Base-by-base conservation (phyloP, 2,113 vertebrate species). In the Ochotona princeps region DNA sequence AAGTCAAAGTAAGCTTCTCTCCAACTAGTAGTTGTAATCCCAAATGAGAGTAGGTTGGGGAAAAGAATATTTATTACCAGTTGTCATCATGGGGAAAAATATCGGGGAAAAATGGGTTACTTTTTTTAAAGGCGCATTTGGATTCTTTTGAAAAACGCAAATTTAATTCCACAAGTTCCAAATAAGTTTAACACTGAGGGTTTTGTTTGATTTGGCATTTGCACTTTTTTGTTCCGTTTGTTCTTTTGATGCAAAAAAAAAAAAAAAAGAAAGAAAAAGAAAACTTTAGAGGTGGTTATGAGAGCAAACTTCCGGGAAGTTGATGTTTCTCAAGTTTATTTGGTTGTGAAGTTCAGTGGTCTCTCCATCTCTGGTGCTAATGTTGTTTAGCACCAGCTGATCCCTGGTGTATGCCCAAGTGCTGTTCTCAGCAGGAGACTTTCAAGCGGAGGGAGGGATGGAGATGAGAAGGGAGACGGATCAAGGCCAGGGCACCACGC, bases 121-220 rank as follows among this genome's bases (percentile, higher is more conserved):
- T 83, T 92, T 86, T 86, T 91, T 74, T 83, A 91, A 88, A 90
- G 3, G 47, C 61, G 66, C 90, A 96, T 95, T 95, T 96, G 95
- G 81, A 81, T 96, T 92, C 70, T 61, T 83, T 92, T 44, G 96
- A 25, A 75, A 88, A 94, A 94, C 85, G 91, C 90, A 95, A 94
- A 97, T 94, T 44, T 84, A 94, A 88, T 93, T 94, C 90, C 30
- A 92, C 38, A 76, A 74, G 28, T 18, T 94, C 87, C 54, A 92
- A 95, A 93, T 85, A 38, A 26, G 78, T 84, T 91, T 81, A 82
- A 63, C 28, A 88, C 66, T 90, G 60, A 84, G 44, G 47, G 47
- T 91, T 96, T 88, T 89, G 63, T 96, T 94, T 96, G 35, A 74
- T 79, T 96, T 96, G 86, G 63, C 67, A 89, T 92, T 92, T 70